These are phyloP conservation scores for Pherbina coryleti DNA, from an alignment of 2,888 invertebrate species.

Conservation along the genomic window DNA sequence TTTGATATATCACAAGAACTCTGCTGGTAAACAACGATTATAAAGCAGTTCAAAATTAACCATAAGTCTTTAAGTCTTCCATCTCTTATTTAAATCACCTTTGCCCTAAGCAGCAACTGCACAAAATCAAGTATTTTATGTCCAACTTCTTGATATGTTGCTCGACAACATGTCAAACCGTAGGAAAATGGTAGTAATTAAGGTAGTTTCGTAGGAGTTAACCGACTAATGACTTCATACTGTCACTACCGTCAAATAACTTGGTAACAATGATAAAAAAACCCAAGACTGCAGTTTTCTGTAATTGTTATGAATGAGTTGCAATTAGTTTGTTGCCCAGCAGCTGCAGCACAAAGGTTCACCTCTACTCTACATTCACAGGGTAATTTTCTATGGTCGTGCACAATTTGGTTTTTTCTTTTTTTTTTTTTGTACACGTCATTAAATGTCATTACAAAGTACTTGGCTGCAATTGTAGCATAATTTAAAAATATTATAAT, in stretches of 20 bases:
- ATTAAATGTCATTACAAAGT: slow-evolving; percentile 3
- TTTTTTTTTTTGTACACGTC: not conserved
- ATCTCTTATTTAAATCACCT: not conserved
- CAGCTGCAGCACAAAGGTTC: not conserved
- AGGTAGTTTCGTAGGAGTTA: slow-evolving; percentile 25
- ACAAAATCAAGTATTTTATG: not conserved
- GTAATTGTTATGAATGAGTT: slow-evolving; percentile 6
- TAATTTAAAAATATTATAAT: not conserved
- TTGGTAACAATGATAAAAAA: not conserved
- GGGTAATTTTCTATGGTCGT: no score
- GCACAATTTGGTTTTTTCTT: not conserved
- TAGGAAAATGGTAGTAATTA: slow-evolving; percentile 30
- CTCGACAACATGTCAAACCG: slow-evolving; percentile 8
- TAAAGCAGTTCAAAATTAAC: no score
- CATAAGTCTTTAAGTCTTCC: no score
- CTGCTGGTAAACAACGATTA: no score
- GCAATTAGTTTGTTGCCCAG: not conserved
- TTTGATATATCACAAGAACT: no score
- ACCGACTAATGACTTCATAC: slow-evolving; percentile 25
- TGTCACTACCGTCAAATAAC: not conserved
- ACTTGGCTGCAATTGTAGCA: not conserved
- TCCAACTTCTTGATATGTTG: slow-evolving; percentile 6
- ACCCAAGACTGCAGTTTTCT: not conserved
- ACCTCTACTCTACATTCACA: not conserved
- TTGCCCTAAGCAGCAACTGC: not conserved